A percentile compares a stretch with the other conserved stretches of the same genome.
phyloP scores from a whole-genome alignment of 2,113 vertebrate genomes.

The Taxidea taxus region DNA sequence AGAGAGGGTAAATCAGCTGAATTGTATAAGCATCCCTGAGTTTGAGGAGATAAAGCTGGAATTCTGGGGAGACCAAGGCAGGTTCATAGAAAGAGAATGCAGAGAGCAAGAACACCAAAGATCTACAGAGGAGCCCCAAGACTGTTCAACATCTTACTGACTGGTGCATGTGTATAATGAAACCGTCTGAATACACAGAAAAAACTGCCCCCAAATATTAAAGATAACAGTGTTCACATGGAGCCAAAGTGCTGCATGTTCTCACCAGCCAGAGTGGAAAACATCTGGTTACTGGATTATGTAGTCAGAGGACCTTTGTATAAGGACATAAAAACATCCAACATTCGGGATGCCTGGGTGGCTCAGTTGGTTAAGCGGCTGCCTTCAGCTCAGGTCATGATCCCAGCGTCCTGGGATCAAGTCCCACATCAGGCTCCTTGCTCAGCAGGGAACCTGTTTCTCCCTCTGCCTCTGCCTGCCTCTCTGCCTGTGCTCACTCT shows the following conservation, averaged over 20 bases:
- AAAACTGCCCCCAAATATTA: neutral
- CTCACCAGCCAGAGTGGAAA: neutral
- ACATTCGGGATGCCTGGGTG: too few relatives aligned
- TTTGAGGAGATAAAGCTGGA: neutral
- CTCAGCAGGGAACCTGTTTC: too few relatives aligned
- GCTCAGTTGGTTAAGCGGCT: too few relatives aligned
- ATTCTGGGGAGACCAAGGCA: neutral
- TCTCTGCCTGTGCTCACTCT: too few relatives aligned
- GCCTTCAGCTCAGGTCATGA: too few relatives aligned
- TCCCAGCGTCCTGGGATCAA: too few relatives aligned
- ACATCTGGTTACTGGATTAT: neutral
- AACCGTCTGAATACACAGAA: constrained; percentile 22
- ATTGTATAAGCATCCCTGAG: neutral
- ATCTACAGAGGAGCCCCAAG: neutral
- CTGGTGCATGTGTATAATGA: neutral
- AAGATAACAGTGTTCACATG: neutral
- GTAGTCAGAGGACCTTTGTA: neutral
- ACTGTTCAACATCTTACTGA: neutral
- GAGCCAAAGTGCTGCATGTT: neutral
- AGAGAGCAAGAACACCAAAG: neutral
- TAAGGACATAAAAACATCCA: neutral
- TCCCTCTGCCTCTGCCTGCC: too few relatives aligned
- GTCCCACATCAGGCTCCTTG: too few relatives aligned
- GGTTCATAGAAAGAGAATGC: neutral
- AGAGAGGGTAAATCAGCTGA: neutral